These are phyloP conservation scores for Lepetodrilus schrolli DNA, from an alignment of 2,888 invertebrate genomes.

Conservation along the genomic window DNA sequence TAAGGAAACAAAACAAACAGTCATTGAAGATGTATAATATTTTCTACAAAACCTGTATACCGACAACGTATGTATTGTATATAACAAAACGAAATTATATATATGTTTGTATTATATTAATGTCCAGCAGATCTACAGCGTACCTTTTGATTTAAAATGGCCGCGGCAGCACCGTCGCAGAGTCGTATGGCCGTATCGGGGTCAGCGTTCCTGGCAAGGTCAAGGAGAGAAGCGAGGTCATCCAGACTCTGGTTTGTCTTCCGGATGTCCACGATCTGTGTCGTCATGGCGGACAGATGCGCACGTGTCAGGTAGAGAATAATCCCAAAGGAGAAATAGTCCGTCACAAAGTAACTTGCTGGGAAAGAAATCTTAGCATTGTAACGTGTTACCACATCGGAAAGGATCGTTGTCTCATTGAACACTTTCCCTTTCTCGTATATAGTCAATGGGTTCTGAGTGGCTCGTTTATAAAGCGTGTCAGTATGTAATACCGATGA, in stretches of 20 bases:
- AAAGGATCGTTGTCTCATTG: constrained; percentile 40
- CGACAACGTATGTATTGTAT: too few species aligned
- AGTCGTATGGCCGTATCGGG: constrained; percentile 50
- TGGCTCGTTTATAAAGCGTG: constrained; percentile 51
- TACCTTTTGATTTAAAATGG: constrained; percentile 46
- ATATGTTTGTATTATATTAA: not conserved
- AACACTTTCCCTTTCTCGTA: constrained; percentile 62
- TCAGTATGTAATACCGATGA: constrained; percentile 51
- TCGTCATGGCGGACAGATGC: constrained; percentile 39
- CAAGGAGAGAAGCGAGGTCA: constrained; percentile 44
- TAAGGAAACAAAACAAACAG: not conserved
- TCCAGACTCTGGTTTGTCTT: constrained; percentile 44
- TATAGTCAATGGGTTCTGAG: constrained; percentile 53
- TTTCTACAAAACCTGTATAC: too few species aligned
- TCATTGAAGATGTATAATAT: not conserved
- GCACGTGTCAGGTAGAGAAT: constrained; percentile 62
- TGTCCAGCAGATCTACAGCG: not conserved
- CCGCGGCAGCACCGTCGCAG: constrained; percentile 43
- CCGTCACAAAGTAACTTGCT: constrained; percentile 53
- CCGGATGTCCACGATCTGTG: constrained; percentile 49
- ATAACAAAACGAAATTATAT: not conserved
- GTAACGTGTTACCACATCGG: constrained; percentile 47
- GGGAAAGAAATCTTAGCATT: constrained; percentile 59
- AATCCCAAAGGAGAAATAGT: constrained; percentile 57
- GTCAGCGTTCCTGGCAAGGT: constrained; percentile 46